Evolutionary conservation across 2,113 vertebrate species (phyloP).

Genomic region (Hucho hucho): DNA sequence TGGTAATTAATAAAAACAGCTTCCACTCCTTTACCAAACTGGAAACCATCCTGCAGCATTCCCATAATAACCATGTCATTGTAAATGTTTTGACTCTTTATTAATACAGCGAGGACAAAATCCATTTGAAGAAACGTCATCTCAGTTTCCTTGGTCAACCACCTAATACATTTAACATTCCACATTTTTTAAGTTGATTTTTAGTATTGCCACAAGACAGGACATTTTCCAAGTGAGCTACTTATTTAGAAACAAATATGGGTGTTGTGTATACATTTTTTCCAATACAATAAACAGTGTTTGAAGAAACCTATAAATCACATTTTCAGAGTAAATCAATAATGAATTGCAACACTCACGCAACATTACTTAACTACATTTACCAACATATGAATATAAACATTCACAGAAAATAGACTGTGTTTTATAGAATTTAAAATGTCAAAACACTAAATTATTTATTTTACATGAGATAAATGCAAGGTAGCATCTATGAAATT

Average conservation of each 20-base stretch:
- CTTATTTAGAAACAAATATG: background rate
- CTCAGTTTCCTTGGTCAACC: background rate
- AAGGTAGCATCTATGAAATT: background rate
- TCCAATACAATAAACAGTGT: background rate
- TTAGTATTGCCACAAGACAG: background rate
- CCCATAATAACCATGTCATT: background rate
- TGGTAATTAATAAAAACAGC: background rate
- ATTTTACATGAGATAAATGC: background rate
- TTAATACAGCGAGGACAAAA: background rate
- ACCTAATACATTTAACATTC: background rate
- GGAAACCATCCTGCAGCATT: background rate
- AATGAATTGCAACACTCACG: background rate
- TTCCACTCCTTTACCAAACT: background rate
- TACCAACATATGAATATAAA: background rate
- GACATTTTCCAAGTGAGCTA: background rate
- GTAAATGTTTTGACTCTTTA: background rate
- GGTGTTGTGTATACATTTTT: background rate
- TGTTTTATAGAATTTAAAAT: background rate
- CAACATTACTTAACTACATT: background rate
- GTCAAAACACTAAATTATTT: background rate
- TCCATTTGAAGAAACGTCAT: background rate
- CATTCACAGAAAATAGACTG: background rate
- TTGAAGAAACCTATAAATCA: background rate
- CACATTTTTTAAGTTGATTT: background rate
- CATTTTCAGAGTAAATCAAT: background rate